Base-by-base conservation (phyloP, 2,113 vertebrate species). In the rat (Rattus norvegicus) region DNA sequence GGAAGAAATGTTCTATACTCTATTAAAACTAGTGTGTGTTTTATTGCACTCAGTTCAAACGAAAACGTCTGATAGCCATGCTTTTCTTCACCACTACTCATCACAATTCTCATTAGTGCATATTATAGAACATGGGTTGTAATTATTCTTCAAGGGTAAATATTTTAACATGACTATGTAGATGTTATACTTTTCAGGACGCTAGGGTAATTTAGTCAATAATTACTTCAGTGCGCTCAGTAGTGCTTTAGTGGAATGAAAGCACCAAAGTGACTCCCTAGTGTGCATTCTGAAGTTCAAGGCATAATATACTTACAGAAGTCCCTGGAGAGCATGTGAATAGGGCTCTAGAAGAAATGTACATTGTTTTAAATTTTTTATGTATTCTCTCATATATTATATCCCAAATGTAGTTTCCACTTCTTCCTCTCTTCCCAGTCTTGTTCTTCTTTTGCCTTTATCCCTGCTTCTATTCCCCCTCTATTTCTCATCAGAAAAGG, bases 131-230 rank as follows among this genome's bases (percentile, higher is more conserved):
- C 36, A 12, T 26, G 89, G 3, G 1, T 65, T 89, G 28, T 61
- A 87, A 63, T 95, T 91, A 73, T 33, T 91, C 36, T 86, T 92
- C 20, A 92, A 76, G n/a, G 7, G 17, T 73, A 79, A 67, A 72
- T 92, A 30, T 70, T 86, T 94, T 17, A 80, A 22, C 56, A 81
- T n/a, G 36, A 65, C 85, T 92, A 61, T 54, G 10, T 61, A 52
- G 22, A 76, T 28, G 61, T 91, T 79, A 79, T 52, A 43, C 8
- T 87, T 86, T 86, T 86, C 17, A 94, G 28, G 43, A 36, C 59
- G 43, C 26, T 13, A 75, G 9, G 24, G 36, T 76, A 70, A 97
- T 87, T 83, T 90, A 90, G 12, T 93, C 43, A 81, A 89, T 83
- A 90, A 81, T 90, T 85, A 39, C 36, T 75, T 94, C 28, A 81